Conservation (phyloP, 1,140 invertebrate species). For the Idris sp. region DNA sequence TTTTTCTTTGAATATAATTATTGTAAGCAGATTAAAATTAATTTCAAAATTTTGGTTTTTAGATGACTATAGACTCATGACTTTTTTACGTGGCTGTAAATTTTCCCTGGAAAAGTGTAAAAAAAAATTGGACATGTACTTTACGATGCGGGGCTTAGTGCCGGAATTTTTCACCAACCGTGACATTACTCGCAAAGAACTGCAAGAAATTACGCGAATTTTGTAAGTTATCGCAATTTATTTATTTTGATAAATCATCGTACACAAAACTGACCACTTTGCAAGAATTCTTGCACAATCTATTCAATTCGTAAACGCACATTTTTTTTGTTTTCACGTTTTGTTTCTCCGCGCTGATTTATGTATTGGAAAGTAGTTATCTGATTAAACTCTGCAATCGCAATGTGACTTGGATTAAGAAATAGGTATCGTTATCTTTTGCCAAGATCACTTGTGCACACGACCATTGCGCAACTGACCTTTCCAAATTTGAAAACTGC, state of each 20-base stretch:
- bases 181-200: slow-evolving; percentile 84
- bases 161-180: slow-evolving; percentile 90
- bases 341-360: slow-evolving; percentile 21
- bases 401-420: slow-evolving; percentile 18
- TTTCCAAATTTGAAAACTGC: slow-evolving; percentile 10
- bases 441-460: not conserved
- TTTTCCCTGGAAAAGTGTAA: slow-evolving; percentile 90
- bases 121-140: slow-evolving; percentile 89
- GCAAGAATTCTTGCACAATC: slow-evolving; percentile 3
- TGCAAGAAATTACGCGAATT: slow-evolving; percentile 83
- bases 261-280: not conserved
- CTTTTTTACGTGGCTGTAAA: slow-evolving; percentile 89
- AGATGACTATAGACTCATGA: slow-evolving; percentile 86
- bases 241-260: slow-evolving; percentile 11
- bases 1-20: no score
- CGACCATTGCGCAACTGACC: slow-evolving; percentile 8
- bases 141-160: slow-evolving; percentile 88
- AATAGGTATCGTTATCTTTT: slow-evolving; percentile 26
- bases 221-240: slow-evolving; percentile 81
- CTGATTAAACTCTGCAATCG: slow-evolving; percentile 15
- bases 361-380: slow-evolving; percentile 45
- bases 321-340: slow-evolving; percentile 4
- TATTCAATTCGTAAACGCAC: slow-evolving; percentile 5
- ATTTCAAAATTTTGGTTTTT: no score
- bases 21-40: no score